Evolutionary conservation across 2,113 vertebrate species (phyloP).

Genomic region (Capricornis sumatraensis): DNA sequence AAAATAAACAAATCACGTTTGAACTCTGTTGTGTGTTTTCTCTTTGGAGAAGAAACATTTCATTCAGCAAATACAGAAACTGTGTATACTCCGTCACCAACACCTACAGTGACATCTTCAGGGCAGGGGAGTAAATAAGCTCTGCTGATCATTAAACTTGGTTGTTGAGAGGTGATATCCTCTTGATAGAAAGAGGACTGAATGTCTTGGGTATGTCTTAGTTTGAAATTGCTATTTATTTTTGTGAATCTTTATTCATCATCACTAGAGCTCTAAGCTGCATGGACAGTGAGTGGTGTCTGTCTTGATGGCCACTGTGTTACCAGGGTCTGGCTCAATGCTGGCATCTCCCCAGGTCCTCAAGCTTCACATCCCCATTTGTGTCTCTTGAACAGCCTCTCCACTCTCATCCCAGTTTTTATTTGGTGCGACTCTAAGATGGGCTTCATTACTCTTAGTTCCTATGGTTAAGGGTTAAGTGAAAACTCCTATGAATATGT

Average conservation of each 20-base stretch:
- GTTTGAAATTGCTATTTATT: background rate
- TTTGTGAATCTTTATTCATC: background rate
- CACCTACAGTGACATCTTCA: background rate
- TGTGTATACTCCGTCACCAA: background rate
- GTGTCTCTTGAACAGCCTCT: background rate
- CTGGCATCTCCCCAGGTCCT: background rate
- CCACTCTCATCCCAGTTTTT: background rate
- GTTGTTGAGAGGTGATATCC: background rate
- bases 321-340: too few relatives aligned
- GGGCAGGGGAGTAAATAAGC: too few relatives aligned
- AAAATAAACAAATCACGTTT: constrained; percentile 61
- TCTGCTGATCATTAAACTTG: background rate
- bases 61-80: background rate
- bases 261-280: background rate
- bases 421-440: background rate
- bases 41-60: background rate
- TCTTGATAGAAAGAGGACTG: background rate
- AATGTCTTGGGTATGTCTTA: background rate
- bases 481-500: background rate
- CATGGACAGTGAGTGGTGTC: too few relatives aligned
- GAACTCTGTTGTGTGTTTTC: constrained; percentile 38
- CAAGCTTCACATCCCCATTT: background rate
- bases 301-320: background rate
- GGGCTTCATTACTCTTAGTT: background rate
- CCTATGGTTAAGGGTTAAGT: background rate